These are phyloP conservation scores for Chionodraco myersi DNA, from an alignment of 2,113 vertebrate species.

Conservation along the genomic window DNA sequence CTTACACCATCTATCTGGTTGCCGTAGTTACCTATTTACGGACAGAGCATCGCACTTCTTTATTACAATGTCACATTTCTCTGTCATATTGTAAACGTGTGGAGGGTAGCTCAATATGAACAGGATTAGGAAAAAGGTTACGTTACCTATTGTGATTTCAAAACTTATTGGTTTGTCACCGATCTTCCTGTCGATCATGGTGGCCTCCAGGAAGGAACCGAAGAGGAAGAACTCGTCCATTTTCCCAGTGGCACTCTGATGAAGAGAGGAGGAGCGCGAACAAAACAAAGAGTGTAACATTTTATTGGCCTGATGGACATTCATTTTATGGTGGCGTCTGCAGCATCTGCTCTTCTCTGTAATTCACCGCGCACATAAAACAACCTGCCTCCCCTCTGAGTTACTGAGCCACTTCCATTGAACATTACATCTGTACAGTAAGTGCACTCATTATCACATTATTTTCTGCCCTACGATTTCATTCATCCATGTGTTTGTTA, in stretches of 20 bases:
- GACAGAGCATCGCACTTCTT: not conserved
- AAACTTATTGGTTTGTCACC: constrained; percentile 95
- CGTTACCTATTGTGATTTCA: constrained; percentile 94
- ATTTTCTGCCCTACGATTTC: not conserved
- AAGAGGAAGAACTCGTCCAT: constrained; percentile 98
- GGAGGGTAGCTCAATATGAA: not conserved
- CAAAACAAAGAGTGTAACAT: constrained; percentile 11
- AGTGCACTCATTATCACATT: not conserved
- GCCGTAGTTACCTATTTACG: constrained; percentile 92
- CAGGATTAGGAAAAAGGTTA: not conserved
- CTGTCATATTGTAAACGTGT: not conserved
- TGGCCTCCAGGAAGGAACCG: constrained; percentile 95
- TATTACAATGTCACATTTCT: not conserved
- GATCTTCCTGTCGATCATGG: constrained; percentile 97
- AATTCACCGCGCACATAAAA: not conserved
- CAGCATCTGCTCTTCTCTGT: not conserved
- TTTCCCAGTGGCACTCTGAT: constrained; percentile 92
- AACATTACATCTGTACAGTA: not conserved
- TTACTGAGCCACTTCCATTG: constrained; percentile 20
- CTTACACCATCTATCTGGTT: constrained; percentile 91
- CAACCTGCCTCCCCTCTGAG: not conserved
- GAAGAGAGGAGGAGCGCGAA: not conserved
- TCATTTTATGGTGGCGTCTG: not conserved
- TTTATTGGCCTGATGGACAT: not conserved
- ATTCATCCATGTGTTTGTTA: constrained; percentile 7